These are phyloP conservation scores for Nephrotoma appendiculata DNA, from an alignment of 2,888 invertebrate species.

Conservation along the genomic window DNA sequence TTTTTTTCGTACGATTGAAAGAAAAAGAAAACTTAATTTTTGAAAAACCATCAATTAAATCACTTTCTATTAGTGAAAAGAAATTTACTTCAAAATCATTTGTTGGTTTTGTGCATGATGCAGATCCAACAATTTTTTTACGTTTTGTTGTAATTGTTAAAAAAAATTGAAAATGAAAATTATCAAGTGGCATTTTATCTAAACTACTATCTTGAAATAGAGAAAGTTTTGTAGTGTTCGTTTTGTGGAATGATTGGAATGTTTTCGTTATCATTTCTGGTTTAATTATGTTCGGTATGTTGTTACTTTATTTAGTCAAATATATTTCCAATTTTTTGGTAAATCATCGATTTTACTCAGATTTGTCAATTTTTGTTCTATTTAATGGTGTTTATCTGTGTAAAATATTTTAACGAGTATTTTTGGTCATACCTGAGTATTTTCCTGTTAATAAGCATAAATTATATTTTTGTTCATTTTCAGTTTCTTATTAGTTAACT, in stretches of 20 bases:
- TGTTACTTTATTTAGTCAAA: no score
- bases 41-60: neutral
- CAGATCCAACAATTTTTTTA: neutral
- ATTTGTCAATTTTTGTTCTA: neutral
- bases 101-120: neutral
- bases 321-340: neutral
- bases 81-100: neutral
- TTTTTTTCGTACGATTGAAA: neutral
- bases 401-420: no score
- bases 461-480: no score
- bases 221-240: neutral
- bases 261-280: neutral
- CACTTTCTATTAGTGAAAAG: neutral
- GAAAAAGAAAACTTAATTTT: neutral
- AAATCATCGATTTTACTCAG: neutral
- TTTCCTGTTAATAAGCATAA: no score
- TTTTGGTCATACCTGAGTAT: no score
- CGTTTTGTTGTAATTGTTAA: neutral
- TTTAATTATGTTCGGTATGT: neutral
- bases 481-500: no score
- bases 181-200: neutral
- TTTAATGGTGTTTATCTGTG: neutral
- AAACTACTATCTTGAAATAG: neutral
- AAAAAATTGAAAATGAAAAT: neutral
- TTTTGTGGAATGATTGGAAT: neutral